A percentile compares a stretch with the other conserved stretches of the same genome.
phyloP scores from a whole-genome alignment of 2,113 vertebrate genomes.

The Haemorhous mexicanus region DNA sequence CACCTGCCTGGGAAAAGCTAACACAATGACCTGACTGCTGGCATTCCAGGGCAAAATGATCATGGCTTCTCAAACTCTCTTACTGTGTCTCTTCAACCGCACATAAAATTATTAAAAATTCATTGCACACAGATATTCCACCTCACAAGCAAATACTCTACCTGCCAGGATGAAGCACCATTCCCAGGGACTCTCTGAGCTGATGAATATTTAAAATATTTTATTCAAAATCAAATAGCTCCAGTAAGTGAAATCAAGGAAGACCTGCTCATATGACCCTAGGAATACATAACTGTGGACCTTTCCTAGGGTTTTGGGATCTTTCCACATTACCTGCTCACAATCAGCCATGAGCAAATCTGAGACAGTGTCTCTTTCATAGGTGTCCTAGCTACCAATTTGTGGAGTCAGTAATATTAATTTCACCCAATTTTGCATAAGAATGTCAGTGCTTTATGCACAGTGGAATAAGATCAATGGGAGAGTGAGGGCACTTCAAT shows the following conservation, averaged over 20 bases:
- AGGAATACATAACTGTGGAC: not conserved
- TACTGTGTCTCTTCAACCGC: not conserved
- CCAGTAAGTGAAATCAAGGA: not conserved
- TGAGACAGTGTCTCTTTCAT: not conserved
- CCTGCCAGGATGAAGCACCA: not conserved
- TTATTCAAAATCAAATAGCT: slow-evolving; percentile 29
- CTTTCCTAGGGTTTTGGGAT: not conserved
- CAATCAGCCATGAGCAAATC: not conserved
- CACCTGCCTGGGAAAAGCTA: not conserved
- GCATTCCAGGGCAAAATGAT: not conserved
- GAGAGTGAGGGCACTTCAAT: not conserved
- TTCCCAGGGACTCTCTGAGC: not conserved
- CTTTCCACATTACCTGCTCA: not conserved
- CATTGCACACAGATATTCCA: not conserved
- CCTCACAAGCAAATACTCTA: not conserved
- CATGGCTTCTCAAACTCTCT: not conserved
- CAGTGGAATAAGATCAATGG: not conserved
- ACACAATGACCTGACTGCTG: not conserved
- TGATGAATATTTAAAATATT: slow-evolving; percentile 19
- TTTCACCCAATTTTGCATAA: not conserved
- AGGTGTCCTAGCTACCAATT: not conserved
- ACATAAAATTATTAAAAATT: slow-evolving; percentile 4
- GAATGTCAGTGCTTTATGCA: not conserved
- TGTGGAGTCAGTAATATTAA: not conserved
- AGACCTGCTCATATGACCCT: not conserved